Evolutionary conservation across 2,888 invertebrate genomes (phyloP), one percentile per base, ranked within the genome.

Genomic region (Cephus sareptanus): DNA sequence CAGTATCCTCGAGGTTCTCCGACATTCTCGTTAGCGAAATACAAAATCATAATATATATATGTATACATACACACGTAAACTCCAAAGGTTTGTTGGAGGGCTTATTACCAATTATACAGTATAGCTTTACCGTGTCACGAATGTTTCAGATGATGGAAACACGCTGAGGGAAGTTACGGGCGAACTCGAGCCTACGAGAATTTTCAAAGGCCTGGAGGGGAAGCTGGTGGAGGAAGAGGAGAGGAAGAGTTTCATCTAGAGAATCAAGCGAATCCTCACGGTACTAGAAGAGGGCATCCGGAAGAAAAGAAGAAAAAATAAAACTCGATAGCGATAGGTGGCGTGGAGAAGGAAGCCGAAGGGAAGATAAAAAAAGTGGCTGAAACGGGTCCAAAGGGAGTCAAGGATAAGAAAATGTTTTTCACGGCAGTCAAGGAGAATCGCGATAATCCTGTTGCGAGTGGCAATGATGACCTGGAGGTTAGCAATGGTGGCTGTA

Each of bases 401-500:
- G 31, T 71, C 71, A 34, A 71, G 71, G 71, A 34, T 31, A 33
- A 71, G 33, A 71, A 71, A 71, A 71, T 71, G 71, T 71, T 71
- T 71, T 30, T 71, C 71, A 71, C 71, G 71, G 71, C 13, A 31
- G 71, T 13, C 71, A 71, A 31, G 33, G 71, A 71, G 31, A 34
- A 71, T 71, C 71, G 74, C 74, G 74, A 74, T 37, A 34, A 37
- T 30, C 74, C 23, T 30, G 74, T 74, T 34, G 35, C 35, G 35
- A 23, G 1, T 30, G 78, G 81, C 79, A 83, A 87, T 83, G 83
- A 86, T 86, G 85, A 83, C 83, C 84, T 79, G 84, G 78, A 81
- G 82, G 84, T 85, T 78, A 86, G 88, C 85, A 83, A 90, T 90
- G 90, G 87, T 89, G 85, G 85, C 87, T 85, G 86, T 79, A 81